A percentile compares a stretch with the other conserved stretches of the same genome.
Evolutionary conservation across 2,888 invertebrate genomes (phyloP).

Genomic region (Silvanus unidentatus): DNA sequence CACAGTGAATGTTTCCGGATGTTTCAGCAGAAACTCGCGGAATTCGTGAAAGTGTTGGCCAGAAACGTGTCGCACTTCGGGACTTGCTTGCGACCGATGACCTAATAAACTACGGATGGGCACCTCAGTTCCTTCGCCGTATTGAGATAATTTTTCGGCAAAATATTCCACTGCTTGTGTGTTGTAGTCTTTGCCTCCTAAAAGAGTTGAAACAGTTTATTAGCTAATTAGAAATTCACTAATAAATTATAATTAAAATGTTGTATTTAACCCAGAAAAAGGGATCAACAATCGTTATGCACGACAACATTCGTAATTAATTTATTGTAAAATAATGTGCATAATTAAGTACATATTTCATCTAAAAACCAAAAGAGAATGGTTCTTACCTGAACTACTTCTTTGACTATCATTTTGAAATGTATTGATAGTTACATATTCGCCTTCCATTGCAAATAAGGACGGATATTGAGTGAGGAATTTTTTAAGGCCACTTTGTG

Average conservation of each 20-base stretch:
- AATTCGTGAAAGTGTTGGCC: constrained; percentile 92
- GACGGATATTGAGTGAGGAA: constrained; percentile 95
- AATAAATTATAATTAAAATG: no score
- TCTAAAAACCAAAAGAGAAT: neutral
- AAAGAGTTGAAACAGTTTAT: no score
- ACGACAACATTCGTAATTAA: neutral
- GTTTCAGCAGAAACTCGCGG: constrained; percentile 74
- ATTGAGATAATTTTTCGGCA: constrained; percentile 88
- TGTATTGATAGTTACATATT: constrained; percentile 80
- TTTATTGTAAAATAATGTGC: neutral
- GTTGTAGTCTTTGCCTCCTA: constrained; percentile 80
- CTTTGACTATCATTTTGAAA: constrained; percentile 60
- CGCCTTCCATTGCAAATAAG: constrained; percentile 90
- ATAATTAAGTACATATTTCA: neutral
- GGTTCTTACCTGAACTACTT: constrained; percentile 48
- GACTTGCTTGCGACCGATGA: constrained; percentile 92
- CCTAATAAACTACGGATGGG: constrained; percentile 95
- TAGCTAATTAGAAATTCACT: no score
- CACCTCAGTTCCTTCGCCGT: constrained; percentile 93
- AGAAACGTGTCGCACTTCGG: constrained; percentile 94
- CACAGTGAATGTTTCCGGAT: constrained; percentile 80
- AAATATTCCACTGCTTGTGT: constrained; percentile 98
- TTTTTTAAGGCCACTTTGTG: constrained; percentile 93
- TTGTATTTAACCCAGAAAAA: no score
- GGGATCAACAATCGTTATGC: no score